phyloP scores from a whole-genome alignment of 2,888 invertebrate species.

The Eupelmus urozonus region DNA sequence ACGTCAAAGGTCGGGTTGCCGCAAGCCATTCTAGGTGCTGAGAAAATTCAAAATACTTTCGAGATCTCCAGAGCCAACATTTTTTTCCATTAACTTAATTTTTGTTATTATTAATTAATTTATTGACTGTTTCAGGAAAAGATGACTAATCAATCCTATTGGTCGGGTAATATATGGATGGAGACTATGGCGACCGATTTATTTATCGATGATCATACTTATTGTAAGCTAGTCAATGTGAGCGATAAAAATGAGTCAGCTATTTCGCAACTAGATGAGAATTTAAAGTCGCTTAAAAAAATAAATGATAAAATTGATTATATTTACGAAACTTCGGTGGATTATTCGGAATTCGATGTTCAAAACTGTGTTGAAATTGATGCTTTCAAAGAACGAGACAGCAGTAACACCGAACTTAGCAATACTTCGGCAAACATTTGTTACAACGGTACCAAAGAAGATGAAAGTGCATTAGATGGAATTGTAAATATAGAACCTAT shows the following conservation, averaged over 20 bases:
- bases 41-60: too few species aligned
- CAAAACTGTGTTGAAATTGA: conserved; percentile 35
- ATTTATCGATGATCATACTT: conserved; percentile 16
- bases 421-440: not conserved
- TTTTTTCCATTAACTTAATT: too few species aligned
- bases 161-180: conserved; percentile 33
- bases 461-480: not conserved
- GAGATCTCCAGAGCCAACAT: too few species aligned
- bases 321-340: not conserved
- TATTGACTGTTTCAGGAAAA: too few species aligned
- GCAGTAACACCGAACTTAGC: too few species aligned
- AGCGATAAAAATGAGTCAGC: not conserved
- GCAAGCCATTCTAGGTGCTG: too few species aligned
- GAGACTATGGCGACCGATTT: conserved; percentile 14
- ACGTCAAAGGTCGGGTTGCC: too few species aligned
- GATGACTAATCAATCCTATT: conserved; percentile 1
- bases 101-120: too few species aligned
- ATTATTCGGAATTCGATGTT: conserved; percentile 5
- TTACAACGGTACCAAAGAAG: not conserved
- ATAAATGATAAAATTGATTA: not conserved
- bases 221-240: not conserved
- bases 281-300: not conserved
- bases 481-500: too few species aligned
- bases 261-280: not conserved
- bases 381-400: not conserved